These are phyloP conservation scores for Plagodis dolabraria DNA, from an alignment of 2,888 invertebrate species.

Conservation along the genomic window DNA sequence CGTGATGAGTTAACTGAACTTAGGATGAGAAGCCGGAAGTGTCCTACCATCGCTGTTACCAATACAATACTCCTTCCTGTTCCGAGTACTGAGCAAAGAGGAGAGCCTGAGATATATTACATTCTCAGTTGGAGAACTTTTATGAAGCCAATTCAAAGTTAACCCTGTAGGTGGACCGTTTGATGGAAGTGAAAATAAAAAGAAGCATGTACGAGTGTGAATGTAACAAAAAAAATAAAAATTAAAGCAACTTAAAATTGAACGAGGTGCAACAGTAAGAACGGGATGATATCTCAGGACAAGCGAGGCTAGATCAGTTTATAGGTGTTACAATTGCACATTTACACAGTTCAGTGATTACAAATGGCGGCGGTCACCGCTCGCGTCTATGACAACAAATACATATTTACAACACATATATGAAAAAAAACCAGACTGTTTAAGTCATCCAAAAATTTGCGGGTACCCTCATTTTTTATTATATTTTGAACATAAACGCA, in stretches of 20 bases:
- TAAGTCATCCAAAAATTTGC: neutral
- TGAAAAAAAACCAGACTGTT: conserved; percentile 4
- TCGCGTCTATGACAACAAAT: conserved; percentile 39
- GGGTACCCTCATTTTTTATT: conserved; percentile 12
- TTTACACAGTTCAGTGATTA: conserved; percentile 78
- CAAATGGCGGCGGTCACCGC: conserved; percentile 54
- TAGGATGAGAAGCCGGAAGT: conserved; percentile 87
- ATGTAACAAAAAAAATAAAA: conserved; percentile 76
- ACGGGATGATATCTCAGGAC: conserved; percentile 83
- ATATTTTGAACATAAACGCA: conserved; percentile 40
- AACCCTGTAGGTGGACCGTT: conserved; percentile 85
- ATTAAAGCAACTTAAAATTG: conserved; percentile 82
- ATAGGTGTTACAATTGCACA: conserved; percentile 81
- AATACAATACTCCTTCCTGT: no score
- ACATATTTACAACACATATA: neutral
- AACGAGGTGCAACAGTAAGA: conserved; percentile 84
- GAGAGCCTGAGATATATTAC: conserved; percentile 91
- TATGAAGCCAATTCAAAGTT: conserved; percentile 81
- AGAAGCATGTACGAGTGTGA: conserved; percentile 80
- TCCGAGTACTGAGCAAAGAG: conserved; percentile 88
- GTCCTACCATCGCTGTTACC: conserved; percentile 59
- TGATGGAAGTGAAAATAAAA: conserved; percentile 82
- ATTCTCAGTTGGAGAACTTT: conserved; percentile 78
- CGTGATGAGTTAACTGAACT: conserved; percentile 81
- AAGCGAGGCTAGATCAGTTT: conserved; percentile 82